These are phyloP conservation scores for Hyaena hyaena DNA, from an alignment of 2,113 vertebrate species.

Conservation along the genomic window DNA sequence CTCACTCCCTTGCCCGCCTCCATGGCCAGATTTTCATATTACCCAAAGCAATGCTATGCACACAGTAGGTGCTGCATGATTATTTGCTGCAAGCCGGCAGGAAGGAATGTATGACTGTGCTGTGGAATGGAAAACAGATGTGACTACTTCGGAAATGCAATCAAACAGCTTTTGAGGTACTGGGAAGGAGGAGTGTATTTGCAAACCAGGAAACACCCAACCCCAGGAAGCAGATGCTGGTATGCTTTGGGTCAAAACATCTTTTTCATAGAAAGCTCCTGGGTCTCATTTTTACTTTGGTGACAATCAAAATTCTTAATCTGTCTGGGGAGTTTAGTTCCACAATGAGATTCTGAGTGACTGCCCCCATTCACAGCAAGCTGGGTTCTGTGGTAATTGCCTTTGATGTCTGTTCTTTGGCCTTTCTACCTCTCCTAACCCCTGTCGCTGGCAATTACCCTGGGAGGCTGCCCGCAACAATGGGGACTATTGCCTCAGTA, in stretches of 20 bases:
- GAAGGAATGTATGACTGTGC: neutral
- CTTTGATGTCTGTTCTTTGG: slow-evolving; percentile 65
- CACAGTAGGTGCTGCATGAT: neutral
- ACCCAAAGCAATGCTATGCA: neutral
- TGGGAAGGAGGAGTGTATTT: slow-evolving; percentile 35
- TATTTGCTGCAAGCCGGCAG: neutral
- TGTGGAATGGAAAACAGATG: slow-evolving; percentile 58
- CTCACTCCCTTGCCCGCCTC: neutral
- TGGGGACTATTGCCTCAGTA: slow-evolving; percentile 62
- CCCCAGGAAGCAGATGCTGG: slow-evolving; percentile 51
- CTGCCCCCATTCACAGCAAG: slow-evolving; percentile 52
- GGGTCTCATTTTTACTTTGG: slow-evolving; percentile 46
- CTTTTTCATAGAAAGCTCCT: slow-evolving; percentile 49
- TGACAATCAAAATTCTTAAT: slow-evolving; percentile 36
- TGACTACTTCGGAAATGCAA: slow-evolving; percentile 23
- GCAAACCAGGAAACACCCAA: slow-evolving; percentile 59
- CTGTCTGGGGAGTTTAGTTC: slow-evolving; percentile 40
- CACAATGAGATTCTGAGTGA: slow-evolving; percentile 48
- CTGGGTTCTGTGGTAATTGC: slow-evolving; percentile 39
- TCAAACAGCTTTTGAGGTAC: slow-evolving; percentile 28
- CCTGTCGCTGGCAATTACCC: slow-evolving; percentile 56
- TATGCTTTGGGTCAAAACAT: slow-evolving; percentile 21
- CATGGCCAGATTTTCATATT: neutral
- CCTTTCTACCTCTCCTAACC: slow-evolving; percentile 34
- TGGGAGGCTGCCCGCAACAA: slow-evolving; percentile 43